Evolutionary conservation across 2,113 vertebrate genomes (phyloP).

Genomic region (Aldabrachelys gigantea): DNA sequence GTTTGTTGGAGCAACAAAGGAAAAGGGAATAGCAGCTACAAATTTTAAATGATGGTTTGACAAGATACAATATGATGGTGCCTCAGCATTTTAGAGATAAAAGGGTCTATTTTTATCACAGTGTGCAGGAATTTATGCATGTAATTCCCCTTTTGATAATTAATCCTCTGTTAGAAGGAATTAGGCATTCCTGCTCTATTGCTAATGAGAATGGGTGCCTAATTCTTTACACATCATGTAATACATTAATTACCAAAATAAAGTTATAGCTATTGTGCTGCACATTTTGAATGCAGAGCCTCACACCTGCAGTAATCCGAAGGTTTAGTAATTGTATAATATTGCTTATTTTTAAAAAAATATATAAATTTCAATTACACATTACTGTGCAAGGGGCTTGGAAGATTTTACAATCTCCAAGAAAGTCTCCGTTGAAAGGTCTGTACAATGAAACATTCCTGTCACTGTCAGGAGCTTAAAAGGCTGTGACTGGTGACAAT

Average conservation of each 20-base stretch:
- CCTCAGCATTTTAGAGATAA: background rate
- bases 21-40: constrained; percentile 15
- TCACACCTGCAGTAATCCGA: background rate
- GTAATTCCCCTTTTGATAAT: background rate
- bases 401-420: background rate
- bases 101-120: background rate
- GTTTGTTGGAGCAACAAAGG: background rate
- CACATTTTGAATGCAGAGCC: background rate
- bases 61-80: background rate
- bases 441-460: background rate
- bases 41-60: constrained; percentile 27
- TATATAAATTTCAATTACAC: background rate
- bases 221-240: background rate
- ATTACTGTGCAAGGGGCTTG: background rate
- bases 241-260: constrained; percentile 24
- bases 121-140: background rate
- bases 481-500: background rate
- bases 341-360: background rate
- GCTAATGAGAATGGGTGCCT: background rate
- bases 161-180: background rate
- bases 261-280: background rate
- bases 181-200: background rate
- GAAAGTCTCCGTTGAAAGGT: background rate
- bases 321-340: background rate
- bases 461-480: background rate